Percentiles rank a stretch among this genome's conserved stretches.
These are phyloP conservation scores for Probaryconus sp. DNA, from an alignment of 1,140 invertebrate genomes.

Conservation along the genomic window DNA sequence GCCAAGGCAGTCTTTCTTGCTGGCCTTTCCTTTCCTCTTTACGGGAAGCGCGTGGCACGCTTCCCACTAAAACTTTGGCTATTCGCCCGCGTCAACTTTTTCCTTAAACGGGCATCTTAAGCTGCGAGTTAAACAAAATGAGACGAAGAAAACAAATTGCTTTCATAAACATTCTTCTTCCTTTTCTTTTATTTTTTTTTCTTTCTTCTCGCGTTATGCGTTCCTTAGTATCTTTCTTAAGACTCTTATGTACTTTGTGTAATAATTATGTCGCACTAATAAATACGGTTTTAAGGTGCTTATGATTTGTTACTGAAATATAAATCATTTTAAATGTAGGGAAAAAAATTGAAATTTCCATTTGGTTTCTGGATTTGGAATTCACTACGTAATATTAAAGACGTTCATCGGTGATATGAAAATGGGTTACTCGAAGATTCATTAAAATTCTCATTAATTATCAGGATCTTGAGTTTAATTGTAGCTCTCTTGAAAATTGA, in stretches of 20 bases:
- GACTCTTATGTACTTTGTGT: not conserved
- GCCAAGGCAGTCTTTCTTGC: not conserved
- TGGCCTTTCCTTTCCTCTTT: conserved; percentile 19
- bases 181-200: conserved; percentile 20
- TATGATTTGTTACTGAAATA: too few relatives aligned
- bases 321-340: too few relatives aligned
- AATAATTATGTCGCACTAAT: too few relatives aligned
- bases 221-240: not conserved
- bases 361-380: too few relatives aligned
- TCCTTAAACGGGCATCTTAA: conserved; percentile 52
- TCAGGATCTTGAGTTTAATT: too few relatives aligned
- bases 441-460: too few relatives aligned
- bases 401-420: too few relatives aligned
- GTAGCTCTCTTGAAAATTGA: too few relatives aligned
- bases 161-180: conserved; percentile 45
- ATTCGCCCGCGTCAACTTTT: conserved; percentile 60
- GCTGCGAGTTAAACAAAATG: conserved; percentile 54
- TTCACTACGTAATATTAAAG: too few relatives aligned
- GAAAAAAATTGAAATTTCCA: too few relatives aligned
- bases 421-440: too few relatives aligned
- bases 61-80: conserved; percentile 69
- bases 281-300: too few relatives aligned
- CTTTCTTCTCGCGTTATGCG: not conserved
- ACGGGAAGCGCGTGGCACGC: conserved; percentile 59
- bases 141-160: conserved; percentile 54